phyloP scores from a whole-genome alignment of 2,888 invertebrate species.

The Lasioglossum zephyrum region DNA sequence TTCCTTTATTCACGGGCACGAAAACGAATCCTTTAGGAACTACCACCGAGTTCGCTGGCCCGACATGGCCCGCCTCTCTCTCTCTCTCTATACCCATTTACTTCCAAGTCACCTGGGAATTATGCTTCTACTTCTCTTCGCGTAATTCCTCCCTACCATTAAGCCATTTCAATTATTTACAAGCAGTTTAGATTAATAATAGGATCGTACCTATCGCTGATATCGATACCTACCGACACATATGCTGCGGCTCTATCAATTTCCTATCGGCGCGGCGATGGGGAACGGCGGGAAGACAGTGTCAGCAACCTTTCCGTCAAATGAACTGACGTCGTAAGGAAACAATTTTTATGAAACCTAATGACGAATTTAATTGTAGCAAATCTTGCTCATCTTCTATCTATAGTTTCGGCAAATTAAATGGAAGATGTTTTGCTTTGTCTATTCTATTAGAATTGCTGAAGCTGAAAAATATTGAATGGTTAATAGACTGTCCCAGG shows the following conservation, averaged over 20 bases:
- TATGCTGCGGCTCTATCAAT: background rate
- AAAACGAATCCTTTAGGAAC: conserved; percentile 71
- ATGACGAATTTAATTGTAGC: too few relatives aligned
- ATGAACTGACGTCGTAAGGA: background rate
- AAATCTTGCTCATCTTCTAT: background rate
- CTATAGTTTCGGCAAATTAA: background rate
- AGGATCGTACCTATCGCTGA: conserved; percentile 71
- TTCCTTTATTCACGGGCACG: conserved; percentile 69
- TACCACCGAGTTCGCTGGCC: conserved; percentile 46
- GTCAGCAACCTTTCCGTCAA: background rate
- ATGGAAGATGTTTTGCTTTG: background rate
- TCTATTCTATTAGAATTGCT: background rate
- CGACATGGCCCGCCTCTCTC: conserved; percentile 42
- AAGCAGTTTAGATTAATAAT: conserved; percentile 82
- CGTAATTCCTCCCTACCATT: conserved; percentile 81
- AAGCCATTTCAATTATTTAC: conserved; percentile 82
- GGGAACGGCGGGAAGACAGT: background rate
- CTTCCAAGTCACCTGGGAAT: conserved; percentile 78
- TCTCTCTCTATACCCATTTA: conserved; percentile 63
- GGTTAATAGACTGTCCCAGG: background rate
- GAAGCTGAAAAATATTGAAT: background rate
- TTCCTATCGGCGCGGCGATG: conserved; percentile 12
- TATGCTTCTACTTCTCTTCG: conserved; percentile 74
- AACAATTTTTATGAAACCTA: too few relatives aligned
- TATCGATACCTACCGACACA: conserved; percentile 61